Base-by-base conservation (phyloP, 2,797 vertebrate genomes). In the Sitta carolinensis region DNA sequence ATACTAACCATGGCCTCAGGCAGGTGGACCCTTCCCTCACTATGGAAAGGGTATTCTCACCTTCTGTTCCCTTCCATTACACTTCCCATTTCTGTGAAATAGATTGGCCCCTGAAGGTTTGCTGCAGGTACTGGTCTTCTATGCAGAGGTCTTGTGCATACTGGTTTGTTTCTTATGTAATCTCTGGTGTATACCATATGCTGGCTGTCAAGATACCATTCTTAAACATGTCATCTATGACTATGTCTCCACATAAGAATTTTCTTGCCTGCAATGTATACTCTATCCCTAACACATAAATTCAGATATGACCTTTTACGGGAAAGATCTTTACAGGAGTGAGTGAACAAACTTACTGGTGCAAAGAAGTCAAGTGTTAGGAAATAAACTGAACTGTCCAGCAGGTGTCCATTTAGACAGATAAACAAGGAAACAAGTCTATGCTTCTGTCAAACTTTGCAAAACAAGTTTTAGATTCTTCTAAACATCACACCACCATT, bases 401-500 rank as follows among this genome's bases (percentile, higher is more conserved):
- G 81, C 63, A 89, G 40, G 29, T 67, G 63, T 70, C 21, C 64
- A 59, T 96, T 83, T 84, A 92, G 19, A 62, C 29, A 83, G 73
- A 84, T 40, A 79, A 78, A 85, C 57, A 95, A 72, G 62, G 57
- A 83, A 95, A 72, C 30, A 57, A 36, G 5, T 16, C 21, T 15
- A 3, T 64, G 8, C 18, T 77, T 77, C 27, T 79, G 40, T 81
- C 63, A 92, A 92, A 36, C 45, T 50, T 27, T 58, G 9, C 43
- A 93, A 93, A 77, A 42, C 4, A 94, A 94, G 43, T 77, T 94
- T 95, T 93, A 87, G 76, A 75, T 85, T 40, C 54, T 87, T 61
- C 14, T 40, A 69, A 76, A 93, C 95, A 93, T 88, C 84, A 90
- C 19, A 63, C 75, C 55, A 30, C 30, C 8, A 29, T 66, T 95